Conservation (phyloP, 2,888 invertebrate species). For the Mythimna lalbum region DNA sequence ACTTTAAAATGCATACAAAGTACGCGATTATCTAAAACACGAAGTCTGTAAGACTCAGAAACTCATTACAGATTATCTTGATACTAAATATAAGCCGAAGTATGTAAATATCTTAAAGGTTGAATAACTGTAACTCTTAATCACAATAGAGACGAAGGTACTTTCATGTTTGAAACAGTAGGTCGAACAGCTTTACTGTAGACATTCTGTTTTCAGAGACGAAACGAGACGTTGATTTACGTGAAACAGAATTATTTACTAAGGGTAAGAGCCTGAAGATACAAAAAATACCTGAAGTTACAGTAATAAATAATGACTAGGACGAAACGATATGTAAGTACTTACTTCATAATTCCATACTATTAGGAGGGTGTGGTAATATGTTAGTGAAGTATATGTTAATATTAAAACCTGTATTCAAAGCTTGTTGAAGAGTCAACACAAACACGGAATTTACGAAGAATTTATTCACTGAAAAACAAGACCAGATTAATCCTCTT, state of each 20-base stretch:
- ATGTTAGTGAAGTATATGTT: not conserved
- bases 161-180: constrained; percentile 25
- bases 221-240: constrained; percentile 8
- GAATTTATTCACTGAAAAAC: constrained; percentile 21
- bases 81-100: constrained; percentile 31
- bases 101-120: constrained; percentile 34
- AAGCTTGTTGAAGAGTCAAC: not conserved
- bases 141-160: constrained; percentile 17
- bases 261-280: constrained; percentile 1
- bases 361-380: not conserved
- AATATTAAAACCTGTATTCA: constrained; percentile 1
- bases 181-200: constrained; percentile 12
- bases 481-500: constrained; percentile 31
- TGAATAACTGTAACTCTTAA: constrained; percentile 25
- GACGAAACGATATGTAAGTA: not conserved
- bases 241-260: constrained; percentile 35
- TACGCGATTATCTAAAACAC: constrained; percentile 40
- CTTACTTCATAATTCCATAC: not conserved
- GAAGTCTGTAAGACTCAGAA: constrained; percentile 21
- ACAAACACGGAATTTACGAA: constrained; percentile 16
- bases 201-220: constrained; percentile 11
- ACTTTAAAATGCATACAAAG: constrained; percentile 43
- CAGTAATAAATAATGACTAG: constrained; percentile 22
- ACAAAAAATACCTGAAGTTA: constrained; percentile 21
- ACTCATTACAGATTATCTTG: constrained; percentile 44